These are phyloP conservation scores for Cichladusa arquata DNA, from an alignment of 2,113 vertebrate genomes.

Conservation along the genomic window DNA sequence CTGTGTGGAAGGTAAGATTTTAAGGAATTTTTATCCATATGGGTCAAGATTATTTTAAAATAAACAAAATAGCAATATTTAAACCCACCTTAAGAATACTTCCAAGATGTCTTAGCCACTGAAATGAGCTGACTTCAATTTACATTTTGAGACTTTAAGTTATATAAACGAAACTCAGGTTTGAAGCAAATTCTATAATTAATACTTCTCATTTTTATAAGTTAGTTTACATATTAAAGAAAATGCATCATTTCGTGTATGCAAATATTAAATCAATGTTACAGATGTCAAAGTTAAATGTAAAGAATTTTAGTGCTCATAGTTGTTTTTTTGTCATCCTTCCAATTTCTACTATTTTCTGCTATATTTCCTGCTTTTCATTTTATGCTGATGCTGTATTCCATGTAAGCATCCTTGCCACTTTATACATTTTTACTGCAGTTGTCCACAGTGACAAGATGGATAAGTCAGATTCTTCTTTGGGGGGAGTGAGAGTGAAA, in stretches of 20 bases:
- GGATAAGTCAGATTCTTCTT: neutral
- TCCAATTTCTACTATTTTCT: neutral
- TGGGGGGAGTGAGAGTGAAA: neutral
- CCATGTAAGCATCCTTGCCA: neutral
- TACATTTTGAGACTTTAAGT: neutral
- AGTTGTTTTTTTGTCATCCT: neutral
- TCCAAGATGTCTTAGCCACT: neutral
- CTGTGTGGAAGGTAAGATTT: neutral
- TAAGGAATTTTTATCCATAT: neutral
- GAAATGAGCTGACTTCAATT: neutral
- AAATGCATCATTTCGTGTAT: accelerated
- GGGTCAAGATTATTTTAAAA: neutral
- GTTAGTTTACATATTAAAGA: neutral
- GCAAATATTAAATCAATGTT: neutral
- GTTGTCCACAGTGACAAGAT: neutral
- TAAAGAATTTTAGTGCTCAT: neutral
- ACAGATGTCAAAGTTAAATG: neutral
- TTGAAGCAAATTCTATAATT: neutral
- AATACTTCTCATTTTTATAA: neutral
- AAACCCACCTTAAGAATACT: accelerated
- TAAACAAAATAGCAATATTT: neutral
- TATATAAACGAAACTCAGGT: neutral
- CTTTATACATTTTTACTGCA: neutral
- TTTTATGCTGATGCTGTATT: neutral
- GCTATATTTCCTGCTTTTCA: neutral